Base-by-base conservation (phyloP, 2,113 vertebrate genomes). In the Polypterus senegalus region DNA sequence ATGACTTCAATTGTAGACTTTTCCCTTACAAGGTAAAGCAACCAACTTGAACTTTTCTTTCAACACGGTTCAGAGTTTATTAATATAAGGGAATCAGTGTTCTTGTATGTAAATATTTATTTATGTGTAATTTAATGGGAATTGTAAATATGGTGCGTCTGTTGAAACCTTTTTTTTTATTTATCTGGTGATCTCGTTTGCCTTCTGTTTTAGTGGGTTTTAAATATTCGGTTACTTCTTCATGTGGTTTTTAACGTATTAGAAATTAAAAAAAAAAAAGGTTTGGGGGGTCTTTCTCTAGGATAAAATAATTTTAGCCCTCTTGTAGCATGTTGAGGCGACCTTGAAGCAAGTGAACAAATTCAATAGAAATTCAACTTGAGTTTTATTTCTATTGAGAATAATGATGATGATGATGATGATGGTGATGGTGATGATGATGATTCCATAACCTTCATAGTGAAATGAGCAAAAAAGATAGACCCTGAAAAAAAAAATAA, bases 61-160 rank as follows among this genome's bases (percentile, higher is more conserved):
- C 83, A 86, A 93, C 92, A 92, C 88, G 88, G 90, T 92, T 94
- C 92, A 72, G 87, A 67, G 82, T 90, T 91, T 73, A 27, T 27
- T 74, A 78, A 87, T 90, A 94, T 92, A 94, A 97, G 93, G 93
- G 94, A 95, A 96, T 94, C 92, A 82, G 93, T 97, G 94, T 98
- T 95, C 91, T 92, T 88, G 88, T 93, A 91, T 97, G 93, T 97
- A 97, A 90, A 98, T 97, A 98, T 97, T 98, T 97, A 98, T 98
- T 98, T 98, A 97, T 98, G 94, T 97, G 96, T 98, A 98, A 97
- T 97, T 98, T 98, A 98, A 98, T 94, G 96, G 96, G 96, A 97
- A 94, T 91, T 97, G 96, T 98, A 98, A 92, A 98, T 98, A 98
- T 92, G 94, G 93, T 97, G 92, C 92, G 89, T 97, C 92, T 97